Conservation (phyloP, 2,797 vertebrate genomes). For the Paedocypris micromegethes region DNA sequence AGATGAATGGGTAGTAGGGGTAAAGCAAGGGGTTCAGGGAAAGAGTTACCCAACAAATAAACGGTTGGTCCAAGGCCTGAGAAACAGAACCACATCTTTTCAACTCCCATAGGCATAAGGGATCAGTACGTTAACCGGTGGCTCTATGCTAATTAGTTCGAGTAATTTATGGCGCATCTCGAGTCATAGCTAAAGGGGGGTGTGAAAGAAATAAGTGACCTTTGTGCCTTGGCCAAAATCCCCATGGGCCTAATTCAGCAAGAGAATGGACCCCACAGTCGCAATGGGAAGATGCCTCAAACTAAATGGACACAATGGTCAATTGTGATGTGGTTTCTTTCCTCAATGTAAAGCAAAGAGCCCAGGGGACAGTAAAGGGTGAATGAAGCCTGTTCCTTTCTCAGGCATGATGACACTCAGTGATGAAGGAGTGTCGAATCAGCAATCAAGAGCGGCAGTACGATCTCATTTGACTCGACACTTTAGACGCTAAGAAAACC, state of each 20-base stretch:
- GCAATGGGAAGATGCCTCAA: constrained; percentile 73
- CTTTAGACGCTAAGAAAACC: no score
- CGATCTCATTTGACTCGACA: constrained; percentile 10
- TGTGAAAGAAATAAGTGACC: constrained; percentile 67
- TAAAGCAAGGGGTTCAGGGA: constrained; percentile 46
- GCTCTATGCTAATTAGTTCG: constrained; percentile 53
- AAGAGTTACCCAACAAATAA: constrained; percentile 30
- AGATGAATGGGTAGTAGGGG: constrained; percentile 48
- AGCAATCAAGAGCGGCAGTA: constrained; percentile 29
- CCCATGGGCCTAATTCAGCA: constrained; percentile 71
- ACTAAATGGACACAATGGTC: constrained; percentile 74
- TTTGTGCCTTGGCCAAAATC: constrained; percentile 74
- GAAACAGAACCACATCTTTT: constrained; percentile 36
- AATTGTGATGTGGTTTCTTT: constrained; percentile 70
- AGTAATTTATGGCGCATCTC: constrained; percentile 66
- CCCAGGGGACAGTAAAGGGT: constrained; percentile 67
- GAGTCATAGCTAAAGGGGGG: constrained; percentile 35
- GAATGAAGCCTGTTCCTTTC: constrained; percentile 67
- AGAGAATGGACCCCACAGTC: constrained; percentile 71
- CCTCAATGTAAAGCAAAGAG: constrained; percentile 61
- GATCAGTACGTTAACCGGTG: constrained; percentile 45
- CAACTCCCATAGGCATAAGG: constrained; percentile 57
- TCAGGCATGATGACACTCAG: constrained; percentile 54
- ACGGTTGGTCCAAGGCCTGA: constrained; percentile 36
- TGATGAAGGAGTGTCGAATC: constrained; percentile 37